Conservation (phyloP, 2,888 invertebrate species). For the Autographa gamma region DNA sequence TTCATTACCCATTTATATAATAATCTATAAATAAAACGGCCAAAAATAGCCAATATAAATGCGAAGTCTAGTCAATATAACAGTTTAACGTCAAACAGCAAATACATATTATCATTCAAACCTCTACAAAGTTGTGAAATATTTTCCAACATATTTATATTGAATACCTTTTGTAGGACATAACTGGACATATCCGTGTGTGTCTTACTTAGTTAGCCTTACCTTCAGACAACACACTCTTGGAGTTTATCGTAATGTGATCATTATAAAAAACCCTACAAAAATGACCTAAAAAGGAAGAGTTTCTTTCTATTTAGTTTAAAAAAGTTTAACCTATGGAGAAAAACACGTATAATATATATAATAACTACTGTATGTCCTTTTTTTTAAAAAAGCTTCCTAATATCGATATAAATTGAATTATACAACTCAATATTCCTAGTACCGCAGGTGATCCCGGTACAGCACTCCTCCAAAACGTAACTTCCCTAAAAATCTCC, state of each 20-base stretch:
- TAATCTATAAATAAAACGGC: conserved; percentile 19
- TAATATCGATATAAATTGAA: background rate
- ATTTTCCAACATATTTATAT: conserved; percentile 7
- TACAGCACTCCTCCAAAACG: conserved; percentile 1
- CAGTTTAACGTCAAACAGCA: conserved; percentile 31
- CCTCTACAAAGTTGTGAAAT: conserved; percentile 24
- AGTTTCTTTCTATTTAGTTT: no score
- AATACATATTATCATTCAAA: conserved; percentile 35
- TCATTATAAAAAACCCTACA: no score
- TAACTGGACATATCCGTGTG: no score
- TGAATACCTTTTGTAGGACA: no score
- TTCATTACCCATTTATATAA: background rate
- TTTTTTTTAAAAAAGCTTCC: no score
- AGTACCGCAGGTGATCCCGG: background rate
- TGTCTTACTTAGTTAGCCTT: no score
- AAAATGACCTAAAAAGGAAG: no score
- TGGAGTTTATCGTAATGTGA: no score
- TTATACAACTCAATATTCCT: background rate
- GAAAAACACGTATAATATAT: no score
- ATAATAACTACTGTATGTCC: no score
- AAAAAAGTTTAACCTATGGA: no score
- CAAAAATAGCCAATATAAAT: conserved; percentile 41
- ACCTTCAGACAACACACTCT: no score
- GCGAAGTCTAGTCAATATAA: conserved; percentile 24
- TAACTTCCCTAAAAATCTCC: conserved; percentile 62